Conservation (phyloP, 2,888 invertebrate genomes). For the Lochmaea capreae region DNA sequence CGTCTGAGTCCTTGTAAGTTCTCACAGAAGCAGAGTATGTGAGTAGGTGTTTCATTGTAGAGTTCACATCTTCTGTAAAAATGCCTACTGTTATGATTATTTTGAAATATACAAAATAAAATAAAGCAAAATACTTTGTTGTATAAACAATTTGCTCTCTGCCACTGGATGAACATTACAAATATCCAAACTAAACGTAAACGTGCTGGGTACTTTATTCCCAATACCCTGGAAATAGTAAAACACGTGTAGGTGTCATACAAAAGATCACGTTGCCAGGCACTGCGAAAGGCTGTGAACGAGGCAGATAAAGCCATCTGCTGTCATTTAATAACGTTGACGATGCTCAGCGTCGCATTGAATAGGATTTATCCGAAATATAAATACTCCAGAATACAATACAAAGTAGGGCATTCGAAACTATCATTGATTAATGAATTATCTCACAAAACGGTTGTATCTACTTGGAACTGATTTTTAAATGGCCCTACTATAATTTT, state of each 20-base stretch:
- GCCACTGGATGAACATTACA: background rate
- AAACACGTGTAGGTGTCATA: constrained; percentile 34
- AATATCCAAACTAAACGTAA: background rate
- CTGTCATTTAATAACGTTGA: constrained; percentile 37
- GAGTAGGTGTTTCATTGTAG: no score
- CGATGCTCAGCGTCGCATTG: constrained; percentile 14
- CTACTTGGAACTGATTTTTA: no score
- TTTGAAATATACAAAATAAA: no score
- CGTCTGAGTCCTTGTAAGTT: no score
- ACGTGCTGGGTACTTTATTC: constrained; percentile 1
- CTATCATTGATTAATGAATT: no score
- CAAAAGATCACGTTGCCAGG: constrained; percentile 37
- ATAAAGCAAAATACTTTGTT: no score
- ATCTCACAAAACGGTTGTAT: no score
- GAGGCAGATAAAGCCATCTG: constrained; percentile 38
- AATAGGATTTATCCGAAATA: background rate
- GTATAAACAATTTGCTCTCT: background rate
- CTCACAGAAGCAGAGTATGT: no score
- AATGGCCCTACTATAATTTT: no score
- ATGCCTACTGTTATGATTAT: no score
- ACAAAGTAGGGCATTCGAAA: background rate
- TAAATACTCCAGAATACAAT: background rate
- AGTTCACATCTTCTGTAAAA: no score
- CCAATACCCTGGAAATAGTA: constrained; percentile 22
- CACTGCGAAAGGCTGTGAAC: constrained; percentile 9